These are phyloP conservation scores for Oryzias woworae DNA, from an alignment of 2,113 vertebrate genomes.

Conservation along the genomic window DNA sequence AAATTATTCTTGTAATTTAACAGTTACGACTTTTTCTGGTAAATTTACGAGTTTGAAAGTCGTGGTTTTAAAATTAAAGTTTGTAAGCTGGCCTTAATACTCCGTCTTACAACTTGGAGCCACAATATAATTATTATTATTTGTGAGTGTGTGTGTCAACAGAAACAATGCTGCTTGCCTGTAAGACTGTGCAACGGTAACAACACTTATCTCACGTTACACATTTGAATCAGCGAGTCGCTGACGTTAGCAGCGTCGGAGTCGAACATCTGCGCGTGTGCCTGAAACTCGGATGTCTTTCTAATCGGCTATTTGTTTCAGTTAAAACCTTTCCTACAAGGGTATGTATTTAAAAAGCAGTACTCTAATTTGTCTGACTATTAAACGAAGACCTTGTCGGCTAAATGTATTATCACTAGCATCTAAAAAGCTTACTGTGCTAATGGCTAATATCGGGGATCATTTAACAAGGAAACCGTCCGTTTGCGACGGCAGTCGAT, in stretches of 20 bases:
- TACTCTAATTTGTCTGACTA: not conserved
- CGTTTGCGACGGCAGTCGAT: not conserved
- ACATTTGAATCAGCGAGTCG: not conserved
- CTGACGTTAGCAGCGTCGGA: conserved; percentile 3
- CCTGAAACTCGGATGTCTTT: not conserved
- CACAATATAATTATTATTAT: too few relatives aligned
- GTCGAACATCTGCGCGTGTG: not conserved
- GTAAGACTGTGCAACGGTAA: not conserved
- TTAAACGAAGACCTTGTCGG: not conserved
- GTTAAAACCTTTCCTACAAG: not conserved
- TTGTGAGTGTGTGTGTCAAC: not conserved
- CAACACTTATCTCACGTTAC: accelerated
- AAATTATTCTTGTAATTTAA: too few relatives aligned
- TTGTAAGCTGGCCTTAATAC: too few relatives aligned
- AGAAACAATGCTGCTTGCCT: not conserved
- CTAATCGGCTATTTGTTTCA: conserved; percentile 5
- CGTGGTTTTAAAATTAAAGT: too few relatives aligned
- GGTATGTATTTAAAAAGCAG: conserved; percentile 12
- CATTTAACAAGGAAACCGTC: not conserved
- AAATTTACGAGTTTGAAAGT: too few relatives aligned
- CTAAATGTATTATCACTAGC: conserved; percentile 2
- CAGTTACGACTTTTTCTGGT: too few relatives aligned
- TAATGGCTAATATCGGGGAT: not conserved
- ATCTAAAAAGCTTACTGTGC: conserved; percentile 15
- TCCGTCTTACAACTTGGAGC: too few relatives aligned